These are phyloP conservation scores for Somateria mollissima DNA, from an alignment of 2,797 vertebrate species.

Conservation along the genomic window DNA sequence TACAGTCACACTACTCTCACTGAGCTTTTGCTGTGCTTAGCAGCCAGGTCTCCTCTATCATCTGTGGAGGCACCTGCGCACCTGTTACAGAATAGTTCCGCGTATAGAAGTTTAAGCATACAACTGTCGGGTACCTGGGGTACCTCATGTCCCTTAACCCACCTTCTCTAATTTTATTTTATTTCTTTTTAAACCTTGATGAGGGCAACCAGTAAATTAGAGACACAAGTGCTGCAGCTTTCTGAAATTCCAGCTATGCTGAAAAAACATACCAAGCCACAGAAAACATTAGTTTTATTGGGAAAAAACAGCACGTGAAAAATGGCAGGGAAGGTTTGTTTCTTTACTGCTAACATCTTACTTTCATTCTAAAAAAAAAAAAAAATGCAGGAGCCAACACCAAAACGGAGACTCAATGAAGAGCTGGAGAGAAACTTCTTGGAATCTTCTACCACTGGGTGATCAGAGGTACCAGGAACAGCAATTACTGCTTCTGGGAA, in stretches of 20 bases:
- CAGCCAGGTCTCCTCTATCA: neutral
- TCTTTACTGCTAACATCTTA: neutral
- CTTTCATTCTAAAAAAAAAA: neutral
- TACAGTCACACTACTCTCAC: neutral
- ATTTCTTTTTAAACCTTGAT: neutral
- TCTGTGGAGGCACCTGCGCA: neutral
- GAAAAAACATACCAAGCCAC: neutral
- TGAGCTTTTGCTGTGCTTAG: neutral
- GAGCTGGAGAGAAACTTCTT: neutral
- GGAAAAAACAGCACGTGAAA: neutral
- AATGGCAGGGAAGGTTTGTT: neutral
- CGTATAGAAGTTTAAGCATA: neutral
- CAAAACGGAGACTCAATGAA: neutral
- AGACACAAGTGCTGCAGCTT: neutral
- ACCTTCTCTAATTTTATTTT: neutral
- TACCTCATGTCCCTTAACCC: neutral
- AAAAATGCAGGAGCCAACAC: neutral
- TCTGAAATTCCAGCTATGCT: neutral
- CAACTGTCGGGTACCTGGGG: neutral
- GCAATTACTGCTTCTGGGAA: slow-evolving; percentile 2
- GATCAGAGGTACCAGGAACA: fast-evolving
- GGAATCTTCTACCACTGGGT: neutral
- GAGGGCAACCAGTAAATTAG: neutral
- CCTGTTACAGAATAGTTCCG: neutral
- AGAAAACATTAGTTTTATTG: neutral